Conservation (phyloP, 2,113 vertebrate species). For the Otis tarda region DNA sequence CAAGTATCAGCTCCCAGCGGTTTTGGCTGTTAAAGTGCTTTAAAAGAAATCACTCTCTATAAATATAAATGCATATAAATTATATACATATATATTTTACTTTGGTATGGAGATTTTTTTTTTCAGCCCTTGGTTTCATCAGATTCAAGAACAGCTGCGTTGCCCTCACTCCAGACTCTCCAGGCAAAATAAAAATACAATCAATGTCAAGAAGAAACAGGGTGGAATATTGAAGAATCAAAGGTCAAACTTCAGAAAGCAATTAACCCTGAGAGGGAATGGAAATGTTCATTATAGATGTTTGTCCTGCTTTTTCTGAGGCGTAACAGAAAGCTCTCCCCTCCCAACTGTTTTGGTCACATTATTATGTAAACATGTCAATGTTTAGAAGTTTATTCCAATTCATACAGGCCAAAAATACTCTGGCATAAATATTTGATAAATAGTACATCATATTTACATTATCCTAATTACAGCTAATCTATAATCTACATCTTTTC, state of each 20-base stretch:
- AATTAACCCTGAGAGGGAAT: not conserved
- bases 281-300: not conserved
- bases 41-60: not conserved
- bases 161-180: not conserved
- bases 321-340: not conserved
- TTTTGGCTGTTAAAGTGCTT: not conserved
- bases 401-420: not conserved
- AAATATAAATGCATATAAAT: not conserved
- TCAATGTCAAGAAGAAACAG: not conserved
- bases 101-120: not conserved
- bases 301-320: not conserved
- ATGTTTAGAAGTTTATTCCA: not conserved
- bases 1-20: not conserved
- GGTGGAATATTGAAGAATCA: not conserved
- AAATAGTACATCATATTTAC: not conserved
- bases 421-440: not conserved
- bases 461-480: not conserved
- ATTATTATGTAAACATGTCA: not conserved
- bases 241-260: not conserved
- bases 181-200: not conserved
- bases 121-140: not conserved
- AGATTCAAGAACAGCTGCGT: not conserved
- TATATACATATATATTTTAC: not conserved
- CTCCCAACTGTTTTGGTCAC: not conserved
- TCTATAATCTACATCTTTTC: not conserved